These are phyloP conservation scores for Myiozetetes cayanensis DNA, from an alignment of 2,113 vertebrate species.

Conservation along the genomic window DNA sequence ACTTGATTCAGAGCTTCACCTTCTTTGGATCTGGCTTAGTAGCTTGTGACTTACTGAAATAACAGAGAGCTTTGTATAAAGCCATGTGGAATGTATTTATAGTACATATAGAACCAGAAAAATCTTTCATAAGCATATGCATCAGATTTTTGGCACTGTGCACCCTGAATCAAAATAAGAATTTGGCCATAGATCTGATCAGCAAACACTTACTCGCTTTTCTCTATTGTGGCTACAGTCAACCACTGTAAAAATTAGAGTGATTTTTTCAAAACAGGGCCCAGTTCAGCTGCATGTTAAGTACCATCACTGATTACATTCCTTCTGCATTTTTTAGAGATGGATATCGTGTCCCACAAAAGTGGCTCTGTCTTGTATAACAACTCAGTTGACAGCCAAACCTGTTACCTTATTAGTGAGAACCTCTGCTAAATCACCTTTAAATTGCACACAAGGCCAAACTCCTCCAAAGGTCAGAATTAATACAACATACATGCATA, in stretches of 20 bases:
- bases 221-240: background rate
- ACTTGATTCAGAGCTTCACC: constrained; percentile 43
- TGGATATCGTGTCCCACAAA: background rate
- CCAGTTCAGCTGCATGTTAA: background rate
- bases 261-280: background rate
- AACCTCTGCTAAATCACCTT: background rate
- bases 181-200: constrained; percentile 26
- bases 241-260: background rate
- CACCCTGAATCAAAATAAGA: constrained; percentile 31
- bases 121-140: constrained; percentile 44
- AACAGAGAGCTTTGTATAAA: constrained; percentile 53
- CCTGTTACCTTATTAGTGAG: background rate
- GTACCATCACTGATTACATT: background rate
- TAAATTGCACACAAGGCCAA: background rate
- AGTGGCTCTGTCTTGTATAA: background rate
- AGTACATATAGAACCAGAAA: constrained; percentile 40
- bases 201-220: constrained; percentile 7
- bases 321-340: background rate
- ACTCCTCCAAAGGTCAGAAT: background rate
- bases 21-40: constrained; percentile 43
- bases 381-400: background rate
- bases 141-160: constrained; percentile 38
- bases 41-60: constrained; percentile 53
- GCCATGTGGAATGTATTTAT: constrained; percentile 56
- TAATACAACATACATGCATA: background rate